Base-by-base conservation (phyloP, 2,113 vertebrate species). In the Baryphthengus martii region DNA sequence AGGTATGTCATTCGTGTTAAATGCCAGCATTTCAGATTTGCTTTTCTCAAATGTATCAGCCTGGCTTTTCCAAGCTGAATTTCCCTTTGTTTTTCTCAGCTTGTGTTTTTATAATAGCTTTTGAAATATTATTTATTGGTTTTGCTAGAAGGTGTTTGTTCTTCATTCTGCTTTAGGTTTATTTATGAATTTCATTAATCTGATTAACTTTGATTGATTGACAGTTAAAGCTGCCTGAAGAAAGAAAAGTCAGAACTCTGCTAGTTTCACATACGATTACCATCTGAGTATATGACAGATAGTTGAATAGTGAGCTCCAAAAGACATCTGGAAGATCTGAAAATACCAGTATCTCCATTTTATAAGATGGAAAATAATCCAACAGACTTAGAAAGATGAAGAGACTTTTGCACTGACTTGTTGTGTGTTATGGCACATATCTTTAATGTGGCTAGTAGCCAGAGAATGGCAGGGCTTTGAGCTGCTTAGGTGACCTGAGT, bases 111-210 rank as follows among this genome's bases (percentile, higher is more conserved):
- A 42, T 58, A 82, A 73, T 50, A 88, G 12, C 16, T 89, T 88
- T 80, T 84, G 56, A 83, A 91, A 25, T 50, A 62, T 25, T 76
- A 58, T 88, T 93, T 89, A 42, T 85, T 81, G 26, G 1, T 70
- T 92, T 85, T 63, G 10, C 35, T 89, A 26, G 15, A 67, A 49
- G 33, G 11, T 88, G 17, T 80, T 95, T 83, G 6, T 63, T 85
- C 29, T 85, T 95, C 33, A 40, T 63, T 88, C 26, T 35, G 33
- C 45, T 85, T 94, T 78, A 93, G 35, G 53, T 80, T 88, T 71
- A 33, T 89, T 79, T 89, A 82, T 85, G 93, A 96, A 89, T 94
- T 87, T 89, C 58, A 95, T 95, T 93, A 73, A 88, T 67, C 24
- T 40, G 65, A 93, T 89, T 95, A 83, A 1, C 31, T 79, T 79